These are phyloP conservation scores for Helicoverpa armigera DNA, from an alignment of 1,140 invertebrate genomes.

Conservation along the genomic window DNA sequence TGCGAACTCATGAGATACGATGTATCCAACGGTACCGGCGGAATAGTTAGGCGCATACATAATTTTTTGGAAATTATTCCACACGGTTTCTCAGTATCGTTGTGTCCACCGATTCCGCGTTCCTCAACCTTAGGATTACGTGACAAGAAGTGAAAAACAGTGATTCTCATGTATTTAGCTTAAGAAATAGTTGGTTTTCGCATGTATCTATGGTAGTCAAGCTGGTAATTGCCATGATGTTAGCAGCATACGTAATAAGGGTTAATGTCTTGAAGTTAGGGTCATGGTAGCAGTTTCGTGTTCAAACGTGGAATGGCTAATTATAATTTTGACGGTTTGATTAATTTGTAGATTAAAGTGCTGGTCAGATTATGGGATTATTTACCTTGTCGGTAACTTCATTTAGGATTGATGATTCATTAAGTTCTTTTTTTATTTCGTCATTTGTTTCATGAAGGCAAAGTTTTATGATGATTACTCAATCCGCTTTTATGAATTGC, in stretches of 20 bases:
- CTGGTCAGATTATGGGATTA: neutral
- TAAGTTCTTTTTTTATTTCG: neutral
- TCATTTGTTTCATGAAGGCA: too few relatives aligned
- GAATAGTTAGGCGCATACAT: constrained; percentile 54
- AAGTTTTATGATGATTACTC: too few relatives aligned
- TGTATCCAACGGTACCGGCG: constrained; percentile 40
- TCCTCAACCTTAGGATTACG: constrained; percentile 65
- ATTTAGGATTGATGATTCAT: neutral
- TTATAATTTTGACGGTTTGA: constrained; percentile 14
- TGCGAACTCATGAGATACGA: neutral
- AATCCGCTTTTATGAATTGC: too few relatives aligned
- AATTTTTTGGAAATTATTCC: constrained; percentile 57
- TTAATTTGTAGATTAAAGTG: constrained; percentile 18
- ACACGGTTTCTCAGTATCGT: constrained; percentile 63
- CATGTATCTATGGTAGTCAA: constrained; percentile 61
- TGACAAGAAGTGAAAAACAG: constrained; percentile 65
- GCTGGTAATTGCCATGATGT: constrained; percentile 65
- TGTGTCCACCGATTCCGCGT: constrained; percentile 63
- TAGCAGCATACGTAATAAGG: constrained; percentile 42
- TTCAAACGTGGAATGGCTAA: constrained; percentile 9
- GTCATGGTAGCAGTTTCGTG: constrained; percentile 22
- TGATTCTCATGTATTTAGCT: constrained; percentile 58
- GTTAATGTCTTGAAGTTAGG: constrained; percentile 42
- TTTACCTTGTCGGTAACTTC: constrained; percentile 2
- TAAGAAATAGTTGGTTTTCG: constrained; percentile 59